phyloP scores from a whole-genome alignment of 2,888 invertebrate species.

The Neocrepidodera transversa region DNA sequence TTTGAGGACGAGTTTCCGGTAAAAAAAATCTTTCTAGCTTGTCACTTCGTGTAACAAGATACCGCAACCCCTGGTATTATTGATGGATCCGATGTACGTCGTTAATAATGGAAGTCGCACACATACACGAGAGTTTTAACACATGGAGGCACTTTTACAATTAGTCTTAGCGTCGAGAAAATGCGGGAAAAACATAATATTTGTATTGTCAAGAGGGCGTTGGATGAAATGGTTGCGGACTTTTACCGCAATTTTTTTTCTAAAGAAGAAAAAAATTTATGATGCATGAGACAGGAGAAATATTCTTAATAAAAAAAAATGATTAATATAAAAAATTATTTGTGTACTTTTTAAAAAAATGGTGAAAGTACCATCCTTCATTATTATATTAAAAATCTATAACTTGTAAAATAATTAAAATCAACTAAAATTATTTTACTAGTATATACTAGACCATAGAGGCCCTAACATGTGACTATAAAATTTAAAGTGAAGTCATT shows the following conservation, averaged over 20 bases:
- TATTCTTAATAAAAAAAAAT: neutral
- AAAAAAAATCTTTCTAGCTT: slow-evolving; percentile 2
- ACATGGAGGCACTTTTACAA: slow-evolving; percentile 12
- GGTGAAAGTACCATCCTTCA: no score
- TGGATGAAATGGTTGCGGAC: slow-evolving; percentile 6
- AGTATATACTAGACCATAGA: no score
- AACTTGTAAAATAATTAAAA: no score
- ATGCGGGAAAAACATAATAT: slow-evolving; percentile 21
- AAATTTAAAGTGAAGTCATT: no score
- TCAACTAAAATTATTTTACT: no score
- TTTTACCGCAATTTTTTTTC: no score
- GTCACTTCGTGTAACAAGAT: neutral
- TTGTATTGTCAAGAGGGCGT: slow-evolving; percentile 17
- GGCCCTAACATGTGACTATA: no score
- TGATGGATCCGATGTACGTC: slow-evolving; percentile 8
- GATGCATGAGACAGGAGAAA: no score
- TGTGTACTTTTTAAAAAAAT: no score
- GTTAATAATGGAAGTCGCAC: slow-evolving; percentile 19
- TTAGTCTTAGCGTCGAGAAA: slow-evolving; percentile 15
- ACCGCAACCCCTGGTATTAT: slow-evolving; percentile 8
- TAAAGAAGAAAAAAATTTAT: no score
- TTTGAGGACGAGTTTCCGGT: neutral
- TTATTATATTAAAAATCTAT: no score
- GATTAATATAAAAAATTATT: neutral
- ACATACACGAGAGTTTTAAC: slow-evolving; percentile 8